A percentile compares a stretch with the other conserved stretches of the same genome.
Conservation (phyloP, 2,797 vertebrate species). For the Dicrostonyx torquatus region DNA sequence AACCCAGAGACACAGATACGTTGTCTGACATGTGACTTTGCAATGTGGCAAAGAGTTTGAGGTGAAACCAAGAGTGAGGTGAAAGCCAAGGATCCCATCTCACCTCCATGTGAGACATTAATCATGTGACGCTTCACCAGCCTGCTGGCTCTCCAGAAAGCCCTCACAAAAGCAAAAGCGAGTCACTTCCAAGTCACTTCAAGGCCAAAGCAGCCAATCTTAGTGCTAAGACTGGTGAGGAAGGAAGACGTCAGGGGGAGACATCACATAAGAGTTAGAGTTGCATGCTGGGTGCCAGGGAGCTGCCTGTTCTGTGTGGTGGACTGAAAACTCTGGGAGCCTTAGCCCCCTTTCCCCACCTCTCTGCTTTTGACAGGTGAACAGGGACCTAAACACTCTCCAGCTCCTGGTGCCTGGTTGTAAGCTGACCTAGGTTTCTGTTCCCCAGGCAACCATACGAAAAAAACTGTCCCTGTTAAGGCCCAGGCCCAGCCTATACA, state of each 20-base stretch:
- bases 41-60: accelerated
- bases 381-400: constrained; percentile 58
- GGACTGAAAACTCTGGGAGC: background rate
- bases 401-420: constrained; percentile 74
- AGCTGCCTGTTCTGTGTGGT: background rate
- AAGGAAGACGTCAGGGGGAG: background rate
- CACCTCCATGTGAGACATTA: background rate
- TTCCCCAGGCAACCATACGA: constrained; percentile 95
- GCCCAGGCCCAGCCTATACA: constrained; percentile 90
- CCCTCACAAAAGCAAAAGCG: background rate
- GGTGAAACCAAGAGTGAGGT: background rate
- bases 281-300: background rate
- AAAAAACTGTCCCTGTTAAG: constrained; percentile 91
- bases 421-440: constrained; percentile 94
- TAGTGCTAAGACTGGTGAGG: background rate
- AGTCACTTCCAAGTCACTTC: background rate
- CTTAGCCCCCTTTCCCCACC: background rate
- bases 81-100: background rate
- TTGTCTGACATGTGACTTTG: background rate
- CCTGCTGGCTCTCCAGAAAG: background rate
- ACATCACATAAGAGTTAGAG: background rate
- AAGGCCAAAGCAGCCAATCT: background rate
- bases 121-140: background rate
- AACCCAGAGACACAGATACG: background rate
- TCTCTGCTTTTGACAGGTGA: constrained; percentile 43